These are phyloP conservation scores for Hypercompe scribonia DNA, from an alignment of 2,888 invertebrate species.

Conservation along the genomic window DNA sequence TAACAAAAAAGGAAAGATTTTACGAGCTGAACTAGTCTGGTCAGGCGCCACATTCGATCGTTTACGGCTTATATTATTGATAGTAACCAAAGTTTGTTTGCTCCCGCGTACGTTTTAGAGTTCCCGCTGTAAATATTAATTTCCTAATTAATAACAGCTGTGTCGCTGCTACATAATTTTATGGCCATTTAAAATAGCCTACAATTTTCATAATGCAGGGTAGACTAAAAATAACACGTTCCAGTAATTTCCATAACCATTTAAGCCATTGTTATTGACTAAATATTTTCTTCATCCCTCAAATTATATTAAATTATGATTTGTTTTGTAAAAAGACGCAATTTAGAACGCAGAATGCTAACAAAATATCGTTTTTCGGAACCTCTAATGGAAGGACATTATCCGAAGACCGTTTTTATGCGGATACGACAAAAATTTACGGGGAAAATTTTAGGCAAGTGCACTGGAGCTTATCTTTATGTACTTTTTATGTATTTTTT, in stretches of 20 bases:
- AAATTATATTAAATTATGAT: constrained; percentile 58
- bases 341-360: constrained; percentile 63
- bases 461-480: constrained; percentile 77
- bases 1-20: constrained; percentile 68
- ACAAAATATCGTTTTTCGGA: constrained; percentile 71
- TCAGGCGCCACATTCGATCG: constrained; percentile 61
- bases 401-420: constrained; percentile 77
- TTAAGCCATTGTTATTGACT: constrained; percentile 44
- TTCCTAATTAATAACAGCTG: constrained; percentile 53
- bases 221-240: constrained; percentile 46
- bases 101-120: constrained; percentile 54
- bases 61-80: constrained; percentile 60
- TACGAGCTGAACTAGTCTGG: constrained; percentile 61
- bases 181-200: constrained; percentile 41
- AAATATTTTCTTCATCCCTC: constrained; percentile 50
- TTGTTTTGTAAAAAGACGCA: constrained; percentile 55
- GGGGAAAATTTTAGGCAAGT: constrained; percentile 70
- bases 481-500: constrained; percentile 78
- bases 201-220: constrained; percentile 37
- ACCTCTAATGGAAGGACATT: constrained; percentile 77
- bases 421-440: constrained; percentile 76
- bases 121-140: constrained; percentile 49
- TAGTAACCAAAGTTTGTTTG: constrained; percentile 57
- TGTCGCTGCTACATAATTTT: constrained; percentile 48
- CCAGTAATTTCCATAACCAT: constrained; percentile 46